Conservation (phyloP, 2,888 invertebrate species). For the Drosophila atripex region DNA sequence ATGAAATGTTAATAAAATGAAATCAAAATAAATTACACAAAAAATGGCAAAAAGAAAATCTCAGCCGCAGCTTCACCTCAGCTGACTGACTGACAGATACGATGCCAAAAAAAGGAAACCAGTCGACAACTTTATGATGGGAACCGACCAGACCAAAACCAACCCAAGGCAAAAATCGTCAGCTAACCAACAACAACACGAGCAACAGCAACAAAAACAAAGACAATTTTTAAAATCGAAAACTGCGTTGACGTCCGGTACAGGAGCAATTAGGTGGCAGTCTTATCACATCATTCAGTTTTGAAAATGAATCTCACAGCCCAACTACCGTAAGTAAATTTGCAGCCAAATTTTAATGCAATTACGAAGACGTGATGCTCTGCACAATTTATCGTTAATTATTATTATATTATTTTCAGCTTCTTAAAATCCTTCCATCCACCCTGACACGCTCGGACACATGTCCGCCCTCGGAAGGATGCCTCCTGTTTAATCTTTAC, state of each 20-base stretch:
- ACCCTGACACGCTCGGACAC: not conserved
- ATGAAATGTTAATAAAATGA: constrained; percentile 61
- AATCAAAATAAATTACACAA: constrained; percentile 48
- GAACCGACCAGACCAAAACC: constrained; percentile 49
- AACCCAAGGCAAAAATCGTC: constrained; percentile 20
- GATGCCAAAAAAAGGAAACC: constrained; percentile 77
- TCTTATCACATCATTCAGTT: constrained; percentile 63
- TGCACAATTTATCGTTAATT: constrained; percentile 2
- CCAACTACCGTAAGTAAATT: constrained; percentile 52
- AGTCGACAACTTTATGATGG: constrained; percentile 74
- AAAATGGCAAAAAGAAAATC: constrained; percentile 69
- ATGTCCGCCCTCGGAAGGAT: not conserved
- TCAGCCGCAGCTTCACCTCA: constrained; percentile 35
- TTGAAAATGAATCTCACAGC: constrained; percentile 61
- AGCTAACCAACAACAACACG: constrained; percentile 10
- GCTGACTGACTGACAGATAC: constrained; percentile 63
- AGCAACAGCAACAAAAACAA: constrained; percentile 15
- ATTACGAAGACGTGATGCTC: constrained; percentile 8
- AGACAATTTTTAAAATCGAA: constrained; percentile 57
- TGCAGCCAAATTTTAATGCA: constrained; percentile 3
- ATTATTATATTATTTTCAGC: not conserved
- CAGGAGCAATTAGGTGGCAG: constrained; percentile 68
- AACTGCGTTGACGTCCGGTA: constrained; percentile 67
- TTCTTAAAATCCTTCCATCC: not conserved
- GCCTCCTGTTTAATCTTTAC: not conserved